A percentile compares a stretch with the other conserved stretches of the same genome.
Conservation (phyloP, 1,140 invertebrate species). For the Orchestia grillus region DNA sequence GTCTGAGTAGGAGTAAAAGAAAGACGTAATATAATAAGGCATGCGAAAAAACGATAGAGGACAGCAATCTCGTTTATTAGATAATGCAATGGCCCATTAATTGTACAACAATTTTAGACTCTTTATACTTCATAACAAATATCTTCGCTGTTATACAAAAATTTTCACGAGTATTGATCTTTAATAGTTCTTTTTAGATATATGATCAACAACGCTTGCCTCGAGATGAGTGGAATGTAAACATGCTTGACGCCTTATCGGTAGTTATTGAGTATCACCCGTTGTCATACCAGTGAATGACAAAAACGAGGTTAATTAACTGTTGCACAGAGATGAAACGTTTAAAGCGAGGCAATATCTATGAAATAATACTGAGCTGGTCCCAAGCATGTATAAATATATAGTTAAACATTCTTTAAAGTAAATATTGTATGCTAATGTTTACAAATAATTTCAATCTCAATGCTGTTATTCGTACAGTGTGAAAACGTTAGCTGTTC, state of each 20-base stretch:
- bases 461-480: not conserved
- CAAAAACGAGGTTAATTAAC: not conserved
- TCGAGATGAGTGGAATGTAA: not conserved
- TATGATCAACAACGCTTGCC: not conserved
- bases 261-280: not conserved
- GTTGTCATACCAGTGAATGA: not conserved
- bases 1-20: not conserved
- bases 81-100: not conserved
- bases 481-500: not conserved
- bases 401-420: not conserved
- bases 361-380: not conserved
- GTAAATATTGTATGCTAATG: not conserved
- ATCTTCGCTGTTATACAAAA: not conserved
- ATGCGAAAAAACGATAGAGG: not conserved
- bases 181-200: not conserved
- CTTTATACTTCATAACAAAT: conserved; percentile 7
- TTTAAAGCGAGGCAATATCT: not conserved
- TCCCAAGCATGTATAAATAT: not conserved
- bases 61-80: not conserved
- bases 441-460: not conserved
- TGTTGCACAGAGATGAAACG: not conserved
- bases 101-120: not conserved
- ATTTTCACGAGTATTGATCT: not conserved
- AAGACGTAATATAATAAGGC: not conserved
- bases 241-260: not conserved